Evolutionary conservation across 1,140 invertebrate species (phyloP).

Genomic region (Calliphora vicina): DNA sequence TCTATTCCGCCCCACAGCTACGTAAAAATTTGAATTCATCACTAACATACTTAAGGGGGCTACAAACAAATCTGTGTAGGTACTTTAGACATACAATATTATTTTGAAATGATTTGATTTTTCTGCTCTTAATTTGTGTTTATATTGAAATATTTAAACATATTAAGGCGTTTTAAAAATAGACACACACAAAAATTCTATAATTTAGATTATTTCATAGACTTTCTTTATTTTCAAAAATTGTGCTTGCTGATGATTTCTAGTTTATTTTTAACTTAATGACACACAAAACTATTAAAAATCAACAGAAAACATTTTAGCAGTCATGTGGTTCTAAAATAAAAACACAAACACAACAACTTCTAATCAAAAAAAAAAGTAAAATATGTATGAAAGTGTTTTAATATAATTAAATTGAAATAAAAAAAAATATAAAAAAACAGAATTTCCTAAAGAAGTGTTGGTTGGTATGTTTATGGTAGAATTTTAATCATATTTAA

Average conservation of each 20-base stretch:
- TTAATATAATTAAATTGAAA: background rate
- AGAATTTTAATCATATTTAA: background rate
- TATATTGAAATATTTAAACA: no score
- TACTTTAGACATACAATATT: no score
- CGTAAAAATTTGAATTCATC: no score
- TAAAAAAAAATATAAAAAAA: background rate
- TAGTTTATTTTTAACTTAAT: background rate
- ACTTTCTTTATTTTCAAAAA: background rate
- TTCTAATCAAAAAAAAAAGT: no score
- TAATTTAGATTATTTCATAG: no score
- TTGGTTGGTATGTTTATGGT: background rate
- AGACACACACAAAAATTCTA: no score
- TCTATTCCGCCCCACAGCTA: no score
- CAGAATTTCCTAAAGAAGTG: background rate
- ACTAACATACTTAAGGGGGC: no score
- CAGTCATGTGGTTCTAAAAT: background rate
- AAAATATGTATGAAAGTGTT: background rate
- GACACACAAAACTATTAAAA: slow-evolving; percentile 6
- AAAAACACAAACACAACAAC: background rate
- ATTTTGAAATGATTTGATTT: no score
- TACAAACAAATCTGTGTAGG: no score
- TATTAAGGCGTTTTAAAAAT: no score
- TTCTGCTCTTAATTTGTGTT: no score
- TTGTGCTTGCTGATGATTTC: background rate
- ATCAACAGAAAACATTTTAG: background rate